These are phyloP conservation scores for Campoplex capitator DNA, from an alignment of 2,888 invertebrate genomes.

Conservation along the genomic window DNA sequence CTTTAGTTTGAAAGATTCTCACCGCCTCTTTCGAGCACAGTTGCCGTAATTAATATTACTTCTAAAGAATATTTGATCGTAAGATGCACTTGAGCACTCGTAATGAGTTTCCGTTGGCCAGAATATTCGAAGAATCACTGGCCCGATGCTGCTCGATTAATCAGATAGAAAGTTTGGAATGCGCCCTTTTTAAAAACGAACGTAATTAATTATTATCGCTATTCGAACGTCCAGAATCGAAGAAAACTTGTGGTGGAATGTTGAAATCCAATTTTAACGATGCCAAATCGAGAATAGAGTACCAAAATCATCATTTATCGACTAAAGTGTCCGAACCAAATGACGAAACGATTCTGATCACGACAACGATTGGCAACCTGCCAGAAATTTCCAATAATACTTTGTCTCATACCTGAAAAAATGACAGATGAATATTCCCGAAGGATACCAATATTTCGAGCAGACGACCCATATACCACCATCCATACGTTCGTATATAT, in stretches of 20 bases:
- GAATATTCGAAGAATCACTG: constrained; percentile 2
- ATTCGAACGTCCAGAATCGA: neutral
- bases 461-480: neutral
- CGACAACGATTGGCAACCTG: neutral
- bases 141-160: constrained; percentile 2
- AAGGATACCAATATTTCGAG: neutral
- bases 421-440: neutral
- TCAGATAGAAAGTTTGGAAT: neutral
- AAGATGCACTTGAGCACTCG: neutral
- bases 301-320: neutral
- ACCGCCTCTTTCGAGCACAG: neutral
- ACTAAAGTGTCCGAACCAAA: neutral
- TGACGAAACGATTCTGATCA: neutral
- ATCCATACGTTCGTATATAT: too few species aligned
- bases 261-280: neutral
- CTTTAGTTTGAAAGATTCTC: neutral
- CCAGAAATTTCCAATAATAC: neutral
- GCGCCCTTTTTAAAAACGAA: neutral
- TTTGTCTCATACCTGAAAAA: neutral
- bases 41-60: neutral
- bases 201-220: neutral
- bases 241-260: neutral
- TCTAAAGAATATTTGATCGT: neutral
- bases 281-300: neutral
- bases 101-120: neutral